Base-by-base conservation (phyloP, 2,797 vertebrate genomes). In the Acanthurus tractus region DNA sequence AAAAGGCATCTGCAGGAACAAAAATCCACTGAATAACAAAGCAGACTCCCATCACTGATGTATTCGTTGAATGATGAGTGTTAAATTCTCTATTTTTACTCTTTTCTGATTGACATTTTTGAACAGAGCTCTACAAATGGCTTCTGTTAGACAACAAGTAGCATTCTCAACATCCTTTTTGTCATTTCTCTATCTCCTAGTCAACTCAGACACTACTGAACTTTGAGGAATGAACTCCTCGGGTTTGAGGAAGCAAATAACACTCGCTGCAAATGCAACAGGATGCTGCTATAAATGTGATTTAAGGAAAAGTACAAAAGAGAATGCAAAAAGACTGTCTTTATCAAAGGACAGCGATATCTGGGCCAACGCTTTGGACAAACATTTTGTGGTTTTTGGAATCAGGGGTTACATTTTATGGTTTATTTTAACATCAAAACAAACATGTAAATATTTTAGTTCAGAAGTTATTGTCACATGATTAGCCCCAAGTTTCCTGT, bases 91-190 rank as follows among this genome's bases (percentile, higher is more conserved):
- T 45, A 52, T 57, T 62, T 68, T 50, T 66, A 18, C 68, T 68
- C 13, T 6, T 68, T 50, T 58, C 75, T 74, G n/a, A 85, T 88
- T 83, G 40, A 63, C 70, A 44, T 76, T 82, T 85, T 80, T 48
- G 61, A 73, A 82, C 67, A 63, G 54, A 77, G 34, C 54, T 81
- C 80, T 70, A 69, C 70, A 63, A 74, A 63, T 49, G 58, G 58
- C 34, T 61, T 44, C n/a, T 70, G 57, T 66, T 75, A 59, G 55
- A 63, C 71, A 68, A 74, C 54, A 52, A 71, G 42, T 63, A 65
- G 65, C 70, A 66, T 74, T 23, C 76, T 36, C 69, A 66, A 72
- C 7, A 18, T 54, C 45, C 63, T 64, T 58, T 45, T 82, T 38
- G 63, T 25, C 45, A 25, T 79, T 53, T 74, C 23, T 45, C 58